Base-by-base conservation (phyloP, 2,797 vertebrate species). In the Urocyon cinereoargenteus region DNA sequence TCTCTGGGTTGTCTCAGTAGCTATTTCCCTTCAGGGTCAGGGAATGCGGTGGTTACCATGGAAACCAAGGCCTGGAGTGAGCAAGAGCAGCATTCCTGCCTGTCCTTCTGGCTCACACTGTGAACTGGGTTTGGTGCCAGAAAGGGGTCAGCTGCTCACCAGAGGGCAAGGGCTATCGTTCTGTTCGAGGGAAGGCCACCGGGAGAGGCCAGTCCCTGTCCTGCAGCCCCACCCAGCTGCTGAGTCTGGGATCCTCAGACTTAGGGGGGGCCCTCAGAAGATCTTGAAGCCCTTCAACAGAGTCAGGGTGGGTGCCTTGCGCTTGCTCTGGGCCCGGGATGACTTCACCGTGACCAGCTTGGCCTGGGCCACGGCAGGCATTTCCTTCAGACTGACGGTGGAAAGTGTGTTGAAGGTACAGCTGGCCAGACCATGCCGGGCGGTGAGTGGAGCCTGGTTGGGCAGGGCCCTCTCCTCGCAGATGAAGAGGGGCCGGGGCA, bases 261-360 rank as follows among this genome's bases (percentile, higher is more conserved):
- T 45, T 45, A 45, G 40, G 40, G 22, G 68, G n/a, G 49, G 12
- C 14, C 49, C 82, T 99, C 98, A 99, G 98, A 99, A 99, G 97
- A 99, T 99, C 98, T 99, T 99, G 97, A 99, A 99, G 24, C 99
- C 99, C 97, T 99, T 99, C 93, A 99, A 98, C 59, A 99, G 98
- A 13, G 99, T 99, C 79, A 99, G 98, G 0, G 99, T 99, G 64
- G 99, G 99, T 1, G 99, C 99, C 79, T 99, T 99, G 94, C 99
- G 99, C 98, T 99, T 99, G 98, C 99, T 99, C 98, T 99, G 99
- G 28, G 99, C 99, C 87, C 99, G 99, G 0, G 99, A 99, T 0
- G 99, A 99, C 98, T 99, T 99, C 34, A 99, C 99, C 0, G 99
- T 99, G 96, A 99, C 99, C 98, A 99, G 98, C 98, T 99, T 99